Percentiles rank a stretch among this genome's conserved stretches.
These are phyloP conservation scores for Blennius ocellaris DNA, from an alignment of 2,113 vertebrate genomes.

Conservation along the genomic window DNA sequence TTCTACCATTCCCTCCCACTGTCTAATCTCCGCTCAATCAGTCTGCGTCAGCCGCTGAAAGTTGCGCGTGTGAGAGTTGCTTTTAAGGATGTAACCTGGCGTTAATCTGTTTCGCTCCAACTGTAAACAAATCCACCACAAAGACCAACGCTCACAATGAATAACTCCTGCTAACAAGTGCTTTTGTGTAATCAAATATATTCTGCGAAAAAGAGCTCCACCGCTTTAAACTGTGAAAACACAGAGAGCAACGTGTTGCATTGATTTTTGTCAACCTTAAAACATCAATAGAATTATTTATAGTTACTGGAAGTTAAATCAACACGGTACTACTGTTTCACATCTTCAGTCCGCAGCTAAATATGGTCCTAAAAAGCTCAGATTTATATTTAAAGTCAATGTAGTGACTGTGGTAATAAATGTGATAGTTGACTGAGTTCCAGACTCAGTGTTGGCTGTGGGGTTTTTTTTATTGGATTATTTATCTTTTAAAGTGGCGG, in stretches of 20 bases:
- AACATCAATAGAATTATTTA: no score
- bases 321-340: no score
- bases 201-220: neutral
- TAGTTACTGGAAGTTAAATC: no score
- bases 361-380: no score
- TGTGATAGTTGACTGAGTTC: no score
- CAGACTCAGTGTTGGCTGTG: no score
- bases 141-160: neutral
- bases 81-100: neutral
- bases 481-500: no score
- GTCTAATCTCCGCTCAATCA: slow-evolving; percentile 57
- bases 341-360: no score
- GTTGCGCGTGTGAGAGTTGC: neutral
- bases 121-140: neutral
- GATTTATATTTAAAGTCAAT: no score
- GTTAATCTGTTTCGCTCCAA: neutral
- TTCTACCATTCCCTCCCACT: slow-evolving; percentile 57
- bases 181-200: neutral
- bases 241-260: neutral
- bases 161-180: neutral
- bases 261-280: no score
- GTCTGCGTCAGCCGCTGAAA: slow-evolving; percentile 29
- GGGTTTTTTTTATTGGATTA: no score
- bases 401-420: no score
- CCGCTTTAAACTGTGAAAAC: neutral